Percentiles rank a stretch among this genome's conserved stretches.
Conservation (phyloP, 2,888 invertebrate genomes). For the Apamea sordens region DNA sequence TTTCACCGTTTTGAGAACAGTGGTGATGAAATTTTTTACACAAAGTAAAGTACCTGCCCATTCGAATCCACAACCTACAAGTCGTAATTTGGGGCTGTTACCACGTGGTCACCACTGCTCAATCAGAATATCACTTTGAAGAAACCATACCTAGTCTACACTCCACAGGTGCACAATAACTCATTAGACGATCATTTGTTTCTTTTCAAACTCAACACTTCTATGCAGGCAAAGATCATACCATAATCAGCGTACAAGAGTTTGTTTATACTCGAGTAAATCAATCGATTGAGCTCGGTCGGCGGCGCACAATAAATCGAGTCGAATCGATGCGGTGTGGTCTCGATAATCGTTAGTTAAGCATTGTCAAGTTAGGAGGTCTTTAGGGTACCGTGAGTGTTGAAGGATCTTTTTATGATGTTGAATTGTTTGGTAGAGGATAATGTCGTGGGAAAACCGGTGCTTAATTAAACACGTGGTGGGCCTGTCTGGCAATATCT, state of each 20-base stretch:
- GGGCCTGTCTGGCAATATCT: not conserved
- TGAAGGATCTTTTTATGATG: not conserved
- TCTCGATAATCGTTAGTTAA: constrained; percentile 70
- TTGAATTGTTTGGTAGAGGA: not conserved
- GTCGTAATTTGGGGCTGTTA: no score
- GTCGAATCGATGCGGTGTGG: constrained; percentile 70
- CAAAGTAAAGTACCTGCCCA: no score
- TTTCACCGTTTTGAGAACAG: no score
- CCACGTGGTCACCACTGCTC: not conserved
- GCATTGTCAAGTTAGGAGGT: constrained; percentile 57
- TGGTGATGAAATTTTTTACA: no score
- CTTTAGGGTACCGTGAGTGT: constrained; percentile 51
- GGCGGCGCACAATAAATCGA: constrained; percentile 57
- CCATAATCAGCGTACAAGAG: constrained; percentile 56
- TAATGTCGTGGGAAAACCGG: not conserved
- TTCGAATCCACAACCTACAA: not conserved
- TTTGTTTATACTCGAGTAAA: constrained; percentile 70
- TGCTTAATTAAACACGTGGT: not conserved
- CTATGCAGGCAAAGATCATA: constrained; percentile 35
- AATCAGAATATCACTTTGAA: not conserved
- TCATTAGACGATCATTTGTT: constrained; percentile 62
- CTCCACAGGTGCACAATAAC: constrained; percentile 45
- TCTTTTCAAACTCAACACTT: constrained; percentile 38
- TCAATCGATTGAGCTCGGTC: constrained; percentile 71
- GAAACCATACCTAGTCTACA: not conserved